Conservation (phyloP, 2,888 invertebrate species). For the Ditula angustiorana region DNA sequence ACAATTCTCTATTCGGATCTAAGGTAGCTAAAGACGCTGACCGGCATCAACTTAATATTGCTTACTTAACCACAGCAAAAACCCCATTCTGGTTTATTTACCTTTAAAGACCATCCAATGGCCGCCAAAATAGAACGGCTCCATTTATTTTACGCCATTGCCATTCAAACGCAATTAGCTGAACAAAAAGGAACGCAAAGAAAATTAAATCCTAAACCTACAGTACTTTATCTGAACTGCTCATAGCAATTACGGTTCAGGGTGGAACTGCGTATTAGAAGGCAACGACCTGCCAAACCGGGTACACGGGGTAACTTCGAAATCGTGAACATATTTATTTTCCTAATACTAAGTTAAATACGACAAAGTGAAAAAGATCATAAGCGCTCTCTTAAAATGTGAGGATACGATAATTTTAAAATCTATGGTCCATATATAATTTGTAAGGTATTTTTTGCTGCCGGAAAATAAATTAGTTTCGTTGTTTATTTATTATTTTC, state of each 20-base stretch:
- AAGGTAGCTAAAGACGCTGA: no score
- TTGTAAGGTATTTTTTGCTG: no score
- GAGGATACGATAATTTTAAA: no score
- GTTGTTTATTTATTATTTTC: no score
- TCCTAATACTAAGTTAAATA: neutral
- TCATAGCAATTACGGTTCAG: conserved; percentile 2
- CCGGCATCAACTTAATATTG: no score
- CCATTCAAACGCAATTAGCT: conserved; percentile 16
- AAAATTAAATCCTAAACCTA: conserved; percentile 19
- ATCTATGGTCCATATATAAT: no score
- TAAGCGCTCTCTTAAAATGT: no score
- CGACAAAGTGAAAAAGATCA: no score
- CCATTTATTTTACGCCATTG: neutral
- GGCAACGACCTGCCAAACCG: conserved; percentile 20
- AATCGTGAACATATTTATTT: neutral
- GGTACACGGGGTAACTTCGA: neutral
- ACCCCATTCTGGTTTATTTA: no score
- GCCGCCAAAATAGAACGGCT: neutral
- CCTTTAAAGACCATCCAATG: neutral
- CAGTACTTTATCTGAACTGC: conserved; percentile 19
- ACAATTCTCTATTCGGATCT: no score
- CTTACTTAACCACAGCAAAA: no score
- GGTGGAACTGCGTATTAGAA: conserved; percentile 3
- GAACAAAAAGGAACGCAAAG: conserved; percentile 11
- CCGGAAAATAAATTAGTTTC: no score